Conservation (phyloP, 2,797 vertebrate species). For the Molossus alvarezi region DNA sequence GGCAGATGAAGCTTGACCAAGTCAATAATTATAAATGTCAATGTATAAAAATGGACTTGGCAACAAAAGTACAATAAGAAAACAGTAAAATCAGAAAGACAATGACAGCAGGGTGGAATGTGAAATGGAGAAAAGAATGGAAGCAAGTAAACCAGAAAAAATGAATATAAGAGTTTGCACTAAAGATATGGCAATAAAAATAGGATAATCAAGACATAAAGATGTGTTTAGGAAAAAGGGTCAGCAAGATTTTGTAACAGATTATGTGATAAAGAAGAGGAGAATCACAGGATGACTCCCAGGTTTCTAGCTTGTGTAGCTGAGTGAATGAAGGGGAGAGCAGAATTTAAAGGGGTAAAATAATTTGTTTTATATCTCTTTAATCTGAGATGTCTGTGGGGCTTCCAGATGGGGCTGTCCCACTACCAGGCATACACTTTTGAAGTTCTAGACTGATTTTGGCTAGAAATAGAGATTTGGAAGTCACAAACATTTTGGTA, state of each 20-base stretch:
- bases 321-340: neutral
- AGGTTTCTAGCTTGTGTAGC: neutral
- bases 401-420: constrained; percentile 5
- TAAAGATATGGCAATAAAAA: neutral
- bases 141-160: neutral
- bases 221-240: neutral
- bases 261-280: neutral
- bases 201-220: neutral
- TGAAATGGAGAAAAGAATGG: neutral
- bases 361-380: neutral
- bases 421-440: neutral
- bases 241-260: neutral
- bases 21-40: neutral
- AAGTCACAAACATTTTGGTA: neutral
- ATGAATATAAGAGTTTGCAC: neutral
- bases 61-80: neutral
- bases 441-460: neutral
- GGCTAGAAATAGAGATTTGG: neutral
- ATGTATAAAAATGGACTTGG: neutral
- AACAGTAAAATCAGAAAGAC: neutral
- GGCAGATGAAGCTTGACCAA: neutral
- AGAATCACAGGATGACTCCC: neutral
- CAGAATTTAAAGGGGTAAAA: neutral
- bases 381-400: neutral
- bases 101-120: neutral